Conservation (phyloP, 2,888 invertebrate genomes). For the Anaspis maculata region DNA sequence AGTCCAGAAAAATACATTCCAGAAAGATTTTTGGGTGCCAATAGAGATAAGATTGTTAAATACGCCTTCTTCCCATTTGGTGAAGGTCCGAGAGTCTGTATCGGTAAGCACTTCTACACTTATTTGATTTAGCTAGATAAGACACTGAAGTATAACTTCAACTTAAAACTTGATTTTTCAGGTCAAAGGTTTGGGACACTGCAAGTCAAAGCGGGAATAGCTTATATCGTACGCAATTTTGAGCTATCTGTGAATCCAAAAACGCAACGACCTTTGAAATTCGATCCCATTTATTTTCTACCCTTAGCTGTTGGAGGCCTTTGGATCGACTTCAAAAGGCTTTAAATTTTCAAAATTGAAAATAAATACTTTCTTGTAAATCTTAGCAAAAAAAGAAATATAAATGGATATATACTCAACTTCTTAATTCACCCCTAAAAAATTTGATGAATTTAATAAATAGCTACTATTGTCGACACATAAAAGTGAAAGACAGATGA, state of each 20-base stretch:
- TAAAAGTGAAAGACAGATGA: no score
- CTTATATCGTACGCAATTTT: conserved; percentile 31
- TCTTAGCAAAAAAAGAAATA: no score
- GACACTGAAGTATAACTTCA: neutral
- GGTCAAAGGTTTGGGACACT: conserved; percentile 18
- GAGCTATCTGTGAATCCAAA: conserved; percentile 28
- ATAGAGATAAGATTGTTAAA: conserved; percentile 23
- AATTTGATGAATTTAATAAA: no score
- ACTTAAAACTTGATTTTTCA: conserved; percentile 13
- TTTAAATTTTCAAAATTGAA: conserved; percentile 13
- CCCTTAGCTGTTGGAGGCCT: conserved; percentile 20
- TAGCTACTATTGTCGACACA: no score
- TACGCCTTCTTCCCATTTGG: conserved; percentile 28
- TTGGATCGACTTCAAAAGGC: conserved; percentile 22
- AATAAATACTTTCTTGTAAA: no score
- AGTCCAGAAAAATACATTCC: conserved; percentile 20
- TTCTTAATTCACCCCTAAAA: no score
- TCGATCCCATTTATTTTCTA: conserved; percentile 20
- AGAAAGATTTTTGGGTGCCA: conserved; percentile 23
- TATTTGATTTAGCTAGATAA: neutral
- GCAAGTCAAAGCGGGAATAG: conserved; percentile 37
- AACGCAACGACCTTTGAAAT: conserved; percentile 21
- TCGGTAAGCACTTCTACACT: conserved; percentile 19
- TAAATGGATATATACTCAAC: no score
- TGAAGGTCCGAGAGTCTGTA: conserved; percentile 29